These are phyloP conservation scores for Drosophila macrospina DNA, from an alignment of 2,888 invertebrate species.

Conservation along the genomic window DNA sequence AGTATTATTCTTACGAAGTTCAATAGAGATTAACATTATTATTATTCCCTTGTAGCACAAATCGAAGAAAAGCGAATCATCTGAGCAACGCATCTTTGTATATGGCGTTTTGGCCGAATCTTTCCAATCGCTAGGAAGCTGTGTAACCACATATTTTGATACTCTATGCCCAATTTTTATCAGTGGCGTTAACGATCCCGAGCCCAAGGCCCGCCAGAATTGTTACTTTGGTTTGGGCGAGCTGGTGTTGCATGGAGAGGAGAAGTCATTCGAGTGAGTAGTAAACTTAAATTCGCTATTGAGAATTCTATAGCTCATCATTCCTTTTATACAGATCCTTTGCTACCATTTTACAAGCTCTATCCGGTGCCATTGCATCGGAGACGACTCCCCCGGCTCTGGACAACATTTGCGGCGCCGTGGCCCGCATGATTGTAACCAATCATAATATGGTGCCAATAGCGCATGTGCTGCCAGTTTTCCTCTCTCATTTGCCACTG, in stretches of 20 bases:
- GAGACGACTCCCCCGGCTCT: slow-evolving; percentile 89
- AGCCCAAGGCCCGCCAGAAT: slow-evolving; percentile 91
- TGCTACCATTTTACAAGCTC: slow-evolving; percentile 88
- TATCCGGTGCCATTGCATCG: slow-evolving; percentile 88
- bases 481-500: slow-evolving; percentile 90
- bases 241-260: slow-evolving; percentile 89
- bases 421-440: slow-evolving; percentile 90
- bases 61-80: slow-evolving; percentile 86
- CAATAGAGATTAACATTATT: neutral
- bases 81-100: slow-evolving; percentile 90
- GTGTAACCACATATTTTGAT: slow-evolving; percentile 87
- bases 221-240: slow-evolving; percentile 91
- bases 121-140: slow-evolving; percentile 88
- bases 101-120: slow-evolving; percentile 91
- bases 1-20: neutral
- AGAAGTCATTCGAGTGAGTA: slow-evolving; percentile 88
- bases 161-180: slow-evolving; percentile 89
- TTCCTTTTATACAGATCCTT: slow-evolving; percentile 86
- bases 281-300: slow-evolving; percentile 20
- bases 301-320: neutral
- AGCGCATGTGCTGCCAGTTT: slow-evolving; percentile 90
- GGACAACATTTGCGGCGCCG: slow-evolving; percentile 92
- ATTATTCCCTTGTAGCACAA: slow-evolving; percentile 86
- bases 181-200: slow-evolving; percentile 87
- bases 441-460: slow-evolving; percentile 89